Base-by-base conservation (phyloP, 1,140 invertebrate species). In the Harpegnathos saltator region DNA sequence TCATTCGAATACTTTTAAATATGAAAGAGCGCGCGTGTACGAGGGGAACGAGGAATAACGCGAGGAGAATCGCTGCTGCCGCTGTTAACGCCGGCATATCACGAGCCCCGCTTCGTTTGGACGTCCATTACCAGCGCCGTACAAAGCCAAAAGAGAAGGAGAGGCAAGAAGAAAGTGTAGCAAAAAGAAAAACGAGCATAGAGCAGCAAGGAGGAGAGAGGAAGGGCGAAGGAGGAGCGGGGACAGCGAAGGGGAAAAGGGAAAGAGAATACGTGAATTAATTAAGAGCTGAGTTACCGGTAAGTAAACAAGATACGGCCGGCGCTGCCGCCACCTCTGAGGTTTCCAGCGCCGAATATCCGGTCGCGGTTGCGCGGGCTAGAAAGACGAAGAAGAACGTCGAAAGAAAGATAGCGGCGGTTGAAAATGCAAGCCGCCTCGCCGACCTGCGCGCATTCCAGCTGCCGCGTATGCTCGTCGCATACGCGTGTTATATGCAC, bases 261-360 rank as follows among this genome's bases (percentile, higher is more conserved):
- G n/a, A 44, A 61, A 61, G 77, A 83, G 80, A 84, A 83, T 61
- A 72, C 48, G 44, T 71, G 85, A 89, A 91, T 93, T 93, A 93
- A 93, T 93, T 92, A 93, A 92, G 89, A 91, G 73, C 77, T 72
- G 85, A 90, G 81, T 90, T 87, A 86, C 86, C 81, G 73, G 72
- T 83, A 29, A 73, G 74, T 83, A 83, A 89, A 90, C 86, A 86
- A 85, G 81, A 85, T 81, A 52, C 22, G 54, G 5, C 17, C 22
- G 19, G 26, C 63, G 48, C 5, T 5, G 29, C 29, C 29, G 29
- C 5, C 29, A 19, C 12, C 52, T 54, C 52, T 52, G 56, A 80
- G 58, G 81, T 86, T 82, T 72, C 75, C 58, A 26, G 80, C 56
- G 26, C 44, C 58, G 56, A 86, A 75, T 83, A 69, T 50, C 63